Base-by-base conservation (phyloP, 2,797 vertebrate genomes). In the Denticeps clupeoides region DNA sequence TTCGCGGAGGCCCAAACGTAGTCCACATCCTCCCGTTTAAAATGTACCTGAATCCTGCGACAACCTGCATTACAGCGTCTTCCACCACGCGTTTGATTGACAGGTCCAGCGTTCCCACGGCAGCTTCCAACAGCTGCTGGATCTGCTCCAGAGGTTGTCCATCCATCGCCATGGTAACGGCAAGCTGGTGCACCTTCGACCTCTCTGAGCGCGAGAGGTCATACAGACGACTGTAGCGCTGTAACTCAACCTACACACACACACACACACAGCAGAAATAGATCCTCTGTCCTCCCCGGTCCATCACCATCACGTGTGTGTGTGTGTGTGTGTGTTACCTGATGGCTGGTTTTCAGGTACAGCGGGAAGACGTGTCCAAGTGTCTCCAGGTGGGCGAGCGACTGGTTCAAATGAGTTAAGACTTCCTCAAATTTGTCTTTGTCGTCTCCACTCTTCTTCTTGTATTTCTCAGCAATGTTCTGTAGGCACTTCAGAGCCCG, bases 151-250 rank as follows among this genome's bases (percentile, higher is more conserved):
- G 68, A 2, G 91, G 80, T 13, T 90, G 89, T 9, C 92, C 89
- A 2, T 95, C 90, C 5, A 86, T 75, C 52, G 86, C 89, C 90
- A 98, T 92, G 63, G 80, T 62, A 69, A 97, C 68, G 1, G 87
- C 90, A 56, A 93, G 79, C 16, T 85, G 72, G 0, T 55, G 80
- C 33, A 98, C 69, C 57, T 88, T 89, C 29, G 65, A 75, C 60
- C 69, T 76, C 53, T 97, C 86, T 0, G 92, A 97, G 54, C 90
- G 86, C 31, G 91, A 96, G 40, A 94, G 65, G 75, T 98, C 94
- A 40, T 94, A 98, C 6, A 84, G 73, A 49, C 70, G 60, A 38
- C 80, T 67, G 15, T 98, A 97, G 12, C 65, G 71, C 71, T 46
- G 78, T 7, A 87, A 70, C 7, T 32, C 54, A 38, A 82, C 82